Evolutionary conservation across 2,888 invertebrate species (phyloP), one percentile per base, ranked within the genome.

Genomic region (Incurvaria masculella): DNA sequence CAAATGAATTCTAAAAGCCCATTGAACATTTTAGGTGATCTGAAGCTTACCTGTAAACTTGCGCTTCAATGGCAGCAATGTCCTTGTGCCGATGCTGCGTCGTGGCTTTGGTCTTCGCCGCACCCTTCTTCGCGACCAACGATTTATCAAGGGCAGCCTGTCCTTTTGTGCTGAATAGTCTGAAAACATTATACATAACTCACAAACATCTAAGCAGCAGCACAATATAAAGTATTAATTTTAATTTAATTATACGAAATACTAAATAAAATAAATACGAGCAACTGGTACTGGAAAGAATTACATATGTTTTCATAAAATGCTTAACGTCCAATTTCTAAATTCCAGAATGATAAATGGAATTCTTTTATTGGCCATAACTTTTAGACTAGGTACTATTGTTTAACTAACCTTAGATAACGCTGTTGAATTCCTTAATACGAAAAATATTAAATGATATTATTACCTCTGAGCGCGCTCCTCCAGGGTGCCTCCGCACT

Each of bases 401-500:
- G n/a, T n/a, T n/a, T n/a, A n/a, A n/a, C n/a, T n/a, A n/a, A n/a
- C n/a, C n/a, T n/a, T n/a, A n/a, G n/a, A n/a, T n/a, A n/a, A n/a
- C n/a, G n/a, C n/a, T n/a, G n/a, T n/a, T n/a, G n/a, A n/a, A n/a
- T n/a, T n/a, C n/a, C n/a, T n/a, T n/a, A n/a, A n/a, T n/a, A n/a
- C n/a, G n/a, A n/a, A n/a, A n/a, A n/a, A n/a, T n/a, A n/a, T n/a
- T n/a, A n/a, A n/a, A 14, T 18, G 21, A 38, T n/a, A 41, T 44
- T 4, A 11, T 45, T 59, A 79, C 79, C 99, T 83, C 65, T 97
- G 94, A 1, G 99, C 99, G 58, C 99, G 82, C 72, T 99, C 97
- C 73, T 98, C 97, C 46, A 99, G 74, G 4, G 98, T 98, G 1
- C 97, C 99, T 49, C 99, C 99, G 73, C 99, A 99, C 71, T 99